Percentiles rank a stretch among this genome's conserved stretches.
Conservation (phyloP, 2,113 vertebrate genomes). For the Baryphthengus martii region DNA sequence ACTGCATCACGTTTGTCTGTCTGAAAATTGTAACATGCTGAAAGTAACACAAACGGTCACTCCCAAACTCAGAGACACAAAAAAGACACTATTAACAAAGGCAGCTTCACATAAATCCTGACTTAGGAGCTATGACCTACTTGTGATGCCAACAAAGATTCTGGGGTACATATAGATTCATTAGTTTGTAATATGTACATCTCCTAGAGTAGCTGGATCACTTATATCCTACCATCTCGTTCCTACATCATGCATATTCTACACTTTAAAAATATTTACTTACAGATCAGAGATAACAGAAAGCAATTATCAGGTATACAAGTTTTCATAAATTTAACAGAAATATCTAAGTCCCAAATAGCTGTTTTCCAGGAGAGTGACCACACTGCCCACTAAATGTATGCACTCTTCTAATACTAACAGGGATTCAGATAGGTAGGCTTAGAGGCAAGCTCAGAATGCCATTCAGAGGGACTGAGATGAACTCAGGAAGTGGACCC, state of each 20-base stretch:
- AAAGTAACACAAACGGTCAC: neutral
- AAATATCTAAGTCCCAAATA: neutral
- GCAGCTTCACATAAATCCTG: neutral
- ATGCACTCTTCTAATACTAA: neutral
- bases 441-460: neutral
- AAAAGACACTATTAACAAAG: neutral
- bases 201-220: neutral
- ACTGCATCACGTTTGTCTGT: neutral
- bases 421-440: fast-evolving
- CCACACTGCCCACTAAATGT: neutral
- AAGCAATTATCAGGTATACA: neutral
- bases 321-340: neutral
- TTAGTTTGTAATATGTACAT: neutral
- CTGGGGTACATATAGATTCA: neutral
- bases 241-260: neutral
- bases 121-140: neutral
- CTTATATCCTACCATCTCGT: neutral
- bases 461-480: neutral
- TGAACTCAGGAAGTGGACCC: fast-evolving
- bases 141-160: neutral
- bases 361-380: neutral
- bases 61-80: neutral
- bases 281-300: neutral
- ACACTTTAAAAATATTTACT: neutral
- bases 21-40: neutral